These are phyloP conservation scores for Sclerurus mexicanus DNA, from an alignment of 2,113 vertebrate genomes.

Conservation along the genomic window DNA sequence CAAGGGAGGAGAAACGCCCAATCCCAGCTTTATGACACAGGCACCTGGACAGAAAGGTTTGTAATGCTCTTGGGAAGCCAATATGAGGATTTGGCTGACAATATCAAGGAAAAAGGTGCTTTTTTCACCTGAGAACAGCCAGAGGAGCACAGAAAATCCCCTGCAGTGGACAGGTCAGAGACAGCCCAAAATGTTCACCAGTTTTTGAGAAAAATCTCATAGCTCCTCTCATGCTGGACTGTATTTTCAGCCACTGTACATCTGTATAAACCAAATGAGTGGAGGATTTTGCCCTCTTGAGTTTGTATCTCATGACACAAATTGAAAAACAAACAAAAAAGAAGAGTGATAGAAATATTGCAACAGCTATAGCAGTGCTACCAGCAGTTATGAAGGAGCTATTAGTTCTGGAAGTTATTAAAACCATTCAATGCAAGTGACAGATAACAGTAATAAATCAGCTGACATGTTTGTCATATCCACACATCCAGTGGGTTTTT, in stretches of 20 bases:
- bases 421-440: not conserved
- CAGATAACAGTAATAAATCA: slow-evolving; percentile 19
- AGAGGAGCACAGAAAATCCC: not conserved
- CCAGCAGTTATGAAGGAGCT: not conserved
- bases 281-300: not conserved
- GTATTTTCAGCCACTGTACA: not conserved
- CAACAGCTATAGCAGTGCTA: not conserved
- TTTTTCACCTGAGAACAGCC: not conserved
- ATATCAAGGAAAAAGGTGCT: not conserved
- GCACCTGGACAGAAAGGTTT: not conserved
- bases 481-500: not conserved
- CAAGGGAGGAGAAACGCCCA: not conserved
- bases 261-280: not conserved
- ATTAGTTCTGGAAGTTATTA: not conserved
- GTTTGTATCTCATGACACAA: not conserved
- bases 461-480: not conserved
- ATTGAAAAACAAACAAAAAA: not conserved
- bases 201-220: not conserved
- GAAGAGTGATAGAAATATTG: not conserved
- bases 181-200: not conserved
- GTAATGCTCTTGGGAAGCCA: not conserved
- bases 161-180: not conserved
- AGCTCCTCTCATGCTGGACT: not conserved
- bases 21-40: not conserved
- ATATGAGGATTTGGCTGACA: not conserved